Conservation (phyloP, 2,113 vertebrate genomes). For the Siniperca knerii region DNA sequence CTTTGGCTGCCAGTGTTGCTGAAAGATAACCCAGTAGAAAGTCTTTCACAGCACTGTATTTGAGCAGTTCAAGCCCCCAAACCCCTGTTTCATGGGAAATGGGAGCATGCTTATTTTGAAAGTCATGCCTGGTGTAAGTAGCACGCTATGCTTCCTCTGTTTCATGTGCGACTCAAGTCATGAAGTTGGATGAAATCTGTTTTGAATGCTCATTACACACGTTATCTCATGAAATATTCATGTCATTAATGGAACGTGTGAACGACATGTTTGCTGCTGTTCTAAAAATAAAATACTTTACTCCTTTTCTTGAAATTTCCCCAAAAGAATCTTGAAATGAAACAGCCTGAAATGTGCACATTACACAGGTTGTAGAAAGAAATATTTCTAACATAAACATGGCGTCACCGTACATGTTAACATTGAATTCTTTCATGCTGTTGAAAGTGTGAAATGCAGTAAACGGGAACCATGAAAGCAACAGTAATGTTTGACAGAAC, state of each 20-base stretch:
- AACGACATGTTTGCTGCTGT: constrained; percentile 10
- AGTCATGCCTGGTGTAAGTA: constrained; percentile 18
- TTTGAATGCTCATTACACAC: constrained; percentile 29
- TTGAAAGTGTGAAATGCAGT: constrained; percentile 50
- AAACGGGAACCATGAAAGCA: constrained; percentile 25
- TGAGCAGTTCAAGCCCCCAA: constrained; percentile 27
- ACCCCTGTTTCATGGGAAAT: constrained; percentile 48
- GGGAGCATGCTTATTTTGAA: constrained; percentile 39
- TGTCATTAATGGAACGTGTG: constrained; percentile 46
- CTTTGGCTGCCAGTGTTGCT: constrained; percentile 30
- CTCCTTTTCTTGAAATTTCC: constrained; percentile 18
- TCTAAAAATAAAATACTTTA: constrained; percentile 16
- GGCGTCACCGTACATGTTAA: constrained; percentile 20
- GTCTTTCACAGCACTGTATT: background rate
- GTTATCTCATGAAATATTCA: constrained; percentile 71
- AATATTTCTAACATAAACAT: constrained; percentile 43
- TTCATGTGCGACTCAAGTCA: constrained; percentile 14
- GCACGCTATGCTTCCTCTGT: constrained; percentile 16
- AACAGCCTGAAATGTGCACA: constrained; percentile 31
- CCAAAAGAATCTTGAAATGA: constrained; percentile 21
- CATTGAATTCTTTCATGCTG: constrained; percentile 32
- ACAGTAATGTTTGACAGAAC: constrained; percentile 28
- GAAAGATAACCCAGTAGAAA: constrained; percentile 47
- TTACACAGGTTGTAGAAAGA: constrained; percentile 28
- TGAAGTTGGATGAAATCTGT: constrained; percentile 32